Base-by-base conservation (phyloP, 2,888 invertebrate species). In the Pecten maximus region DNA sequence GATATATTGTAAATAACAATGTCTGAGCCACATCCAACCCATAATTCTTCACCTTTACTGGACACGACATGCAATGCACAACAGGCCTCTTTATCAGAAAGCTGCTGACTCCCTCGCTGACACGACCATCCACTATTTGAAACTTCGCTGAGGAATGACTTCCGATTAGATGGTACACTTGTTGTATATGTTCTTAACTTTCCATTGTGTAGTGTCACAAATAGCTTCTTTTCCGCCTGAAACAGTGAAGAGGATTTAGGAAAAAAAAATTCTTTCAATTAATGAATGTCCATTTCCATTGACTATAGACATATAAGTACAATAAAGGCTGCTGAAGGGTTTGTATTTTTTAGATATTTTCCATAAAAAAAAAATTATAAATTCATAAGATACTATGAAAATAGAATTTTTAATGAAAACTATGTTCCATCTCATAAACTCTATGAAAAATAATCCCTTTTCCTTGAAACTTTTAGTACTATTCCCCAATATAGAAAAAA, bases 21-120 rank as follows among this genome's bases (percentile, higher is more conserved):
- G 28, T 91, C 89, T 16, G 90, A 88, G 35, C 92, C 93, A 91
- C 92, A 92, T 87, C 94, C 92, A 12, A 94, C 90, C 95, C 95
- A 95, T 12, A 95, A 87, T 88, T 94, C 93, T 16, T 92, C 87
- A 16, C 90, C 91, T 16, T 91, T 48, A 91, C 89, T 15, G 90
- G 91, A 86, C 88, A 28, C 6, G 87, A 89, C 40, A 87, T 88
- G 16, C 87, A 60, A 10, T 88, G 54, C n/a, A 90, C 60, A 40
- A 44, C 88, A 0, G 87, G 88, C 12, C 88, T 86, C 54, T 74
- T n/a, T 2, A 54, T 54, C n/a, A 90, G 50, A 15, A 40, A 23
- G 0, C 91, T 90, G 50, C 15, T 88, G 86, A 48, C 87, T 87
- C n/a, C 19, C 15, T 87, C 40, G n/a, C 74, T 40, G 2, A 40